Conservation (phyloP, 2,888 invertebrate species). For the Euzetes globulus region DNA sequence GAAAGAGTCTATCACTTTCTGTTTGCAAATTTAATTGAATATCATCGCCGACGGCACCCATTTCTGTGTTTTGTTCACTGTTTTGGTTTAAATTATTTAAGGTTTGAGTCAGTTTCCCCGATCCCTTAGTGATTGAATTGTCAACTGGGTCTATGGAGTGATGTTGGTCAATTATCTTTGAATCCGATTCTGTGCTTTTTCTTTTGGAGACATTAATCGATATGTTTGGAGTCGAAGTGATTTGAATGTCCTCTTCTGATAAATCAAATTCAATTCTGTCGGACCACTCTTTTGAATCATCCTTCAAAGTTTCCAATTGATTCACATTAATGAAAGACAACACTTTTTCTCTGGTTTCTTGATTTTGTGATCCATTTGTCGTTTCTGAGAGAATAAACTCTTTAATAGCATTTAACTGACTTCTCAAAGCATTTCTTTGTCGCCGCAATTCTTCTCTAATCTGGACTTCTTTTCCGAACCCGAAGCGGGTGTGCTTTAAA, state of each 20-base stretch:
- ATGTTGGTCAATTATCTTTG: no score
- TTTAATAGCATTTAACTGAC: conserved; percentile 25
- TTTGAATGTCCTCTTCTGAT: conserved; percentile 66
- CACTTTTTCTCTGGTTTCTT: conserved; percentile 31
- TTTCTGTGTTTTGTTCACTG: not conserved
- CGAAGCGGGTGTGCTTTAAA: conserved; percentile 56
- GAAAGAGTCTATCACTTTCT: not conserved
- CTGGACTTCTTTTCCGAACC: conserved; percentile 21
- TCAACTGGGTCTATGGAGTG: not conserved
- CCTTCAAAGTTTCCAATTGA: conserved; percentile 24
- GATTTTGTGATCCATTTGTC: not conserved
- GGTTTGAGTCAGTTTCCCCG: not conserved
- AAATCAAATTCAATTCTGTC: conserved; percentile 64
- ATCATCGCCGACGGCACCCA: no score
- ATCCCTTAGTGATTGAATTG: not conserved
- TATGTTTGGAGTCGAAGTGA: not conserved
- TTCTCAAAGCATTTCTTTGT: conserved; percentile 25
- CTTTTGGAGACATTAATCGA: not conserved
- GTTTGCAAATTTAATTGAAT: no score
- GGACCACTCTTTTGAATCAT: conserved; percentile 56
- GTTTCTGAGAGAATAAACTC: conserved; percentile 24
- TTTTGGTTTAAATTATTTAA: not conserved
- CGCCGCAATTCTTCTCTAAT: conserved; percentile 17
- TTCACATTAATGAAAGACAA: conserved; percentile 27
- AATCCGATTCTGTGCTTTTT: not conserved